phyloP scores from a whole-genome alignment of 2,113 vertebrate species.

The Chloropsis cyanopogon region DNA sequence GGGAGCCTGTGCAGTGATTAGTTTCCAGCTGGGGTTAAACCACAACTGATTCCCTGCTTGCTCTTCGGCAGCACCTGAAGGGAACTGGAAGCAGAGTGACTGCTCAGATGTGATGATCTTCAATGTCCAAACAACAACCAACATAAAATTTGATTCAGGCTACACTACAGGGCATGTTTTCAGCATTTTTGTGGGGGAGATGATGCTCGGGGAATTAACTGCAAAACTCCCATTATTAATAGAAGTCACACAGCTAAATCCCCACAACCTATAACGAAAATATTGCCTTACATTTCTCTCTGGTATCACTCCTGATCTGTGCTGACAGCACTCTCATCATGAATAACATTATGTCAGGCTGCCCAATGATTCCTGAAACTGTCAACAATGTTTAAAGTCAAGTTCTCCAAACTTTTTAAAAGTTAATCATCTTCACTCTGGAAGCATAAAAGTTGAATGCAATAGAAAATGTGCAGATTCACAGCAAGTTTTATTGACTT shows the following conservation, averaged over 20 bases:
- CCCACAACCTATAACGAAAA: neutral
- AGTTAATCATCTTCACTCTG: slow-evolving; percentile 69
- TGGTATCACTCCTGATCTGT: slow-evolving; percentile 42
- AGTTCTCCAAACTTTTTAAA: slow-evolving; percentile 67
- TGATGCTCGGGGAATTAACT: slow-evolving; percentile 1
- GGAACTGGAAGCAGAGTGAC: neutral
- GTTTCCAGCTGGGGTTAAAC: neutral
- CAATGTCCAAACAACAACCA: slow-evolving; percentile 38
- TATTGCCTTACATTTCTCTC: slow-evolving; percentile 29
- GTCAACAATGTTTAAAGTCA: slow-evolving; percentile 68
- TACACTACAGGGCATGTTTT: slow-evolving; percentile 18
- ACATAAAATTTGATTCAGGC: neutral
- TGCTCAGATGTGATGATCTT: slow-evolving; percentile 32
- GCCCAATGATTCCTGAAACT: slow-evolving; percentile 61
- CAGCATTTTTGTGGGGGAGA: neutral
- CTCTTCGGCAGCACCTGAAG: slow-evolving; percentile 46
- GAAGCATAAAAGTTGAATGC: slow-evolving; percentile 67
- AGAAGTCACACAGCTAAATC: slow-evolving; percentile 9
- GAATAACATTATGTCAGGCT: slow-evolving; percentile 66
- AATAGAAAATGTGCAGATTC: slow-evolving; percentile 49
- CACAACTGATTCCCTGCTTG: neutral
- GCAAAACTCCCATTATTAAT: slow-evolving; percentile 41
- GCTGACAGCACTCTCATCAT: slow-evolving; percentile 58
- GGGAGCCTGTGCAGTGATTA: neutral
- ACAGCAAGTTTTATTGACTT: slow-evolving; percentile 46